phyloP scores from a whole-genome alignment of 1,140 invertebrate species.

The Psilanteris sp. region DNA sequence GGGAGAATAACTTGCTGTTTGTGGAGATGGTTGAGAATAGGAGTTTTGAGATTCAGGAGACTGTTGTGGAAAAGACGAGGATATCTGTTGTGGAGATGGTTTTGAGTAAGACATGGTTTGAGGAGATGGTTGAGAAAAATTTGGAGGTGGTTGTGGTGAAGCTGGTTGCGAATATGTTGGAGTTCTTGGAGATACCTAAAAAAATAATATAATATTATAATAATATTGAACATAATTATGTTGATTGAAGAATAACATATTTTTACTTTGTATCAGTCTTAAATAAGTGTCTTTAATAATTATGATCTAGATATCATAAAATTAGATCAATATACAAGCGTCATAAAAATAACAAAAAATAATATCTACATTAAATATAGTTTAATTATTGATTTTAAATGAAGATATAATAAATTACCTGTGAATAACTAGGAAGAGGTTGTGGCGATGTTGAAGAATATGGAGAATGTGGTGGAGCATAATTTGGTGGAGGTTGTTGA shows the following conservation, averaged over 20 bases:
- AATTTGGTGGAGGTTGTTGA: constrained; percentile 55
- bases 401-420: too few relatives aligned
- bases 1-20: constrained; percentile 56
- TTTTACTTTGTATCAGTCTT: too few relatives aligned
- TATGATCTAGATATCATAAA: too few relatives aligned
- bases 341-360: not conserved
- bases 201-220: too few relatives aligned
- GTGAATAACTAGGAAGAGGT: constrained; percentile 68
- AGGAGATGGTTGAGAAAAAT: constrained; percentile 43
- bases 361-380: too few relatives aligned
- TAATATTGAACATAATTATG: too few relatives aligned
- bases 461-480: constrained; percentile 62
- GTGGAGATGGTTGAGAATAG: constrained; percentile 51
- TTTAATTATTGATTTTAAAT: constrained; percentile 7
- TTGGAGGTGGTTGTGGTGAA: constrained; percentile 37
- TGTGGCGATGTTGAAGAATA: constrained; percentile 73
- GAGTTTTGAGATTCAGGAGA: constrained; percentile 60
- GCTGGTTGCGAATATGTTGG: constrained; percentile 34
- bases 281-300: too few relatives aligned
- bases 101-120: constrained; percentile 60
- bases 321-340: too few relatives aligned
- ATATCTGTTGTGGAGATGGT: constrained; percentile 52
- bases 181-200: constrained; percentile 35
- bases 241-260: too few relatives aligned
- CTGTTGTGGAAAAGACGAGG: constrained; percentile 60